These are phyloP conservation scores for Acleris emargana DNA, from an alignment of 2,888 invertebrate genomes.

Conservation along the genomic window DNA sequence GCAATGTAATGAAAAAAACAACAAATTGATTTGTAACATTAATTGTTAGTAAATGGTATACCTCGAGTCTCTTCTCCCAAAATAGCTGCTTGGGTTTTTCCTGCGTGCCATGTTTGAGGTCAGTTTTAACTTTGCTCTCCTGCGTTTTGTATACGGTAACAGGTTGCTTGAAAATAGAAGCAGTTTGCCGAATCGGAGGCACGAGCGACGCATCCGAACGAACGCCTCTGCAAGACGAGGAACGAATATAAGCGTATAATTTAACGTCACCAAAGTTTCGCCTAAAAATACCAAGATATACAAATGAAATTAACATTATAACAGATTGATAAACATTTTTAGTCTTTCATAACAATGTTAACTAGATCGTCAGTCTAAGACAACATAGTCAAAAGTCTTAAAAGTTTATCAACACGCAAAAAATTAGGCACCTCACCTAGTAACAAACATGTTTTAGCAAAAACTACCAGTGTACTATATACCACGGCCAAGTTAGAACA, in stretches of 20 bases:
- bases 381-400: too few species aligned
- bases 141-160: constrained; percentile 97
- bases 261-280: not conserved
- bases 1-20: too few species aligned
- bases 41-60: constrained; percentile 41
- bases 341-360: too few species aligned
- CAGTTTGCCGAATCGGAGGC: constrained; percentile 98
- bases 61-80: constrained; percentile 91
- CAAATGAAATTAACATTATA: constrained; percentile 6
- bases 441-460: not conserved
- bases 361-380: too few species aligned
- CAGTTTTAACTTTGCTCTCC: constrained; percentile 94
- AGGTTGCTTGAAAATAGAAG: constrained; percentile 99
- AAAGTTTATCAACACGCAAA: not conserved
- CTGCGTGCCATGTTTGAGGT: constrained; percentile 95
- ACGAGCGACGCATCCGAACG: constrained; percentile 95
- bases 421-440: not conserved
- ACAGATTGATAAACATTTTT: not conserved
- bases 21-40: too few species aligned
- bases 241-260: constrained; percentile 2
- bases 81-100: constrained; percentile 96
- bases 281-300: not conserved
- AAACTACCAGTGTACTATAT: constrained; percentile 1
- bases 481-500: constrained; percentile 16
- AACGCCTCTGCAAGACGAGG: constrained; percentile 84